phyloP scores from a whole-genome alignment of 2,797 vertebrate genomes.

The Parauchenoglanis punctatus region DNA sequence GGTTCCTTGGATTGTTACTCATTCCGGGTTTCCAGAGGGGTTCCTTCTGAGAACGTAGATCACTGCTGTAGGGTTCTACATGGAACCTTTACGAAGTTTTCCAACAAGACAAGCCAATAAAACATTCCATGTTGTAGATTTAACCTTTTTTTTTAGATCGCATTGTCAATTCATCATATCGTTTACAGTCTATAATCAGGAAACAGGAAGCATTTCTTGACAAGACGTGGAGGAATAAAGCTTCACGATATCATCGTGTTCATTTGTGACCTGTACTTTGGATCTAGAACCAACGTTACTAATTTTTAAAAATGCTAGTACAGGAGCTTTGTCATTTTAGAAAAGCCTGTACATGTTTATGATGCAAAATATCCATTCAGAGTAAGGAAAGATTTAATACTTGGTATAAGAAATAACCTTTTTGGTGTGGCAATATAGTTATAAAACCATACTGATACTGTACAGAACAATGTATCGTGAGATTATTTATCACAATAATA shows the following conservation, averaged over 20 bases:
- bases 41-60: not conserved
- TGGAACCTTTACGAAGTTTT: not conserved
- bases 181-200: not conserved
- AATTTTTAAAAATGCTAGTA: not conserved
- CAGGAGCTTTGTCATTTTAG: not conserved
- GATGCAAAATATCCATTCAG: not conserved
- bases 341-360: not conserved
- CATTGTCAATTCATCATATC: not conserved
- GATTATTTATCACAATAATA: too few species aligned
- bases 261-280: not conserved
- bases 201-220: not conserved
- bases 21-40: not conserved
- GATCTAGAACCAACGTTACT: too few species aligned
- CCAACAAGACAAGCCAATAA: not conserved
- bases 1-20: not conserved
- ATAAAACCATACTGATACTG: not conserved
- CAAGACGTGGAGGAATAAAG: not conserved
- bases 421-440: not conserved
- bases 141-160: too few species aligned
- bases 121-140: not conserved
- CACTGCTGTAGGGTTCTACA: not conserved
- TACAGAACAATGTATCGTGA: not conserved
- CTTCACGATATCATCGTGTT: too few species aligned
- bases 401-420: not conserved
- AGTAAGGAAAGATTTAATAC: not conserved